These are phyloP conservation scores for Caenorhabditis macrosperma DNA, from an alignment of 2,888 invertebrate genomes.

Conservation along the genomic window DNA sequence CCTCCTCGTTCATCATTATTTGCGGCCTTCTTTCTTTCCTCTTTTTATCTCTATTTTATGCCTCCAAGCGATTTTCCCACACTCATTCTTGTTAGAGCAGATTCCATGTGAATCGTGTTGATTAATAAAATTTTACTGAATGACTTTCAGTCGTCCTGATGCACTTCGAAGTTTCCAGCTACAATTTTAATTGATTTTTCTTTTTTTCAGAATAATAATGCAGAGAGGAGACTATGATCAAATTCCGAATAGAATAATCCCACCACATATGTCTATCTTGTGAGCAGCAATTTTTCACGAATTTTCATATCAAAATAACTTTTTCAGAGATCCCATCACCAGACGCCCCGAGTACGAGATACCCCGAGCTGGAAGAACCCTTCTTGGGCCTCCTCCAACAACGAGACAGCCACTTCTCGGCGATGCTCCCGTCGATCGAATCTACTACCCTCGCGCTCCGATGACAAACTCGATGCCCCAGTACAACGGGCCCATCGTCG, in stretches of 20 bases:
- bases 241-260: conserved; percentile 32
- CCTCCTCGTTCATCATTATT: too few species aligned
- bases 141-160: too few species aligned
- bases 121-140: too few species aligned
- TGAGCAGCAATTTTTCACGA: too few species aligned
- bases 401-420: conserved; percentile 29
- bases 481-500: conserved; percentile 12
- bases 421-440: background rate
- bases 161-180: background rate
- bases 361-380: conserved; percentile 3
- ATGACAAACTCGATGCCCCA: background rate
- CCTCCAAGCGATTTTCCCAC: too few species aligned
- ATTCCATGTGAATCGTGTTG: too few species aligned
- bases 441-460: background rate
- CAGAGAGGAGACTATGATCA: conserved; percentile 9
- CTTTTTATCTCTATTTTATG: too few species aligned
- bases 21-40: too few species aligned
- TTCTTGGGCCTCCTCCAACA: background rate
- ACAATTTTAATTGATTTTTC: background rate
- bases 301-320: too few species aligned
- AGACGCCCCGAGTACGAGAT: conserved; percentile 12
- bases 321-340: background rate
- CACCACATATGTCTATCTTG: conserved; percentile 12
- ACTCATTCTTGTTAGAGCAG: too few species aligned
- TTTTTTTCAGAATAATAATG: conserved; percentile 6